These are phyloP conservation scores for Sorex fumeus DNA, from an alignment of 2,113 vertebrate species.

Conservation along the genomic window DNA sequence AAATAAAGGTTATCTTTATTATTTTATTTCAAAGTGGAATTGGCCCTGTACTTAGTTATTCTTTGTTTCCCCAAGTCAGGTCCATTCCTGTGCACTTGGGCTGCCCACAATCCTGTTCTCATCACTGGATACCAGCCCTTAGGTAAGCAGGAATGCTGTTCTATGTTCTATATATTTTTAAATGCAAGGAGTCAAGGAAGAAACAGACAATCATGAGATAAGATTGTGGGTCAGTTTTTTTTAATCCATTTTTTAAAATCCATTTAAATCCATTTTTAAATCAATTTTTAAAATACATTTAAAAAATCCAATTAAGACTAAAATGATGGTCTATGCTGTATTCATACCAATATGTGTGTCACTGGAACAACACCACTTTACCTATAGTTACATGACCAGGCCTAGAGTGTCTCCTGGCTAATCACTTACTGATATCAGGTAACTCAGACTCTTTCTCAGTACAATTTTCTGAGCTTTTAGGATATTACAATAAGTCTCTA, in stretches of 20 bases:
- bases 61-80: neutral
- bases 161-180: neutral
- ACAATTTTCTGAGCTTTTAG: neutral
- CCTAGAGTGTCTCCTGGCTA: neutral
- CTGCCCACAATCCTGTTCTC: neutral
- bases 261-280: too few species aligned
- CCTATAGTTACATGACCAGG: too few species aligned
- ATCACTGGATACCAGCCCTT: rapidly evolving
- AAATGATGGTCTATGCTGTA: too few species aligned
- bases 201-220: neutral
- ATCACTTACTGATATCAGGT: neutral
- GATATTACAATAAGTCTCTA: neutral
- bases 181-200: neutral
- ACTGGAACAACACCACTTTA: too few species aligned
- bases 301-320: too few species aligned
- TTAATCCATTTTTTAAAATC: too few species aligned
- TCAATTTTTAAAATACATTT: too few species aligned
- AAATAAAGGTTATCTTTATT: neutral
- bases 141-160: neutral
- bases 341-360: too few species aligned
- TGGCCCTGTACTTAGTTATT: neutral
- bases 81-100: neutral
- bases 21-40: too few species aligned
- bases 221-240: neutral
- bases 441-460: conserved; percentile 19